Base-by-base conservation (phyloP, 2,797 vertebrate genomes). In the Aselliscus stoliczkanus region DNA sequence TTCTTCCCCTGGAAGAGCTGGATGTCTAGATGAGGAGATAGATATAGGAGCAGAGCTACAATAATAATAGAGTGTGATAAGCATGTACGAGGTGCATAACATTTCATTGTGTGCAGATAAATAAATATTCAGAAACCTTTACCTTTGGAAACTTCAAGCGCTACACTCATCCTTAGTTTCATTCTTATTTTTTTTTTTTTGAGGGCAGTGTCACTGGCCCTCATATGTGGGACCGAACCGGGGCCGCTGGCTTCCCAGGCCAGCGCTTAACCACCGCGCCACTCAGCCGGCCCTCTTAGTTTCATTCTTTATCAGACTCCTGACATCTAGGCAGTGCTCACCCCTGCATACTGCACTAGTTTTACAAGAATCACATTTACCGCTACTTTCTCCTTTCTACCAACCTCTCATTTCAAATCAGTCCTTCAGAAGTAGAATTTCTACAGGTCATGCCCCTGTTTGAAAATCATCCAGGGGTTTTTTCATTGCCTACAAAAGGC, bases 81-180 rank as follows among this genome's bases (percentile, higher is more conserved):
- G 62, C 65, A 42, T 76, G 42, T 82, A 44, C 50, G 13, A 58
- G 65, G 39, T 70, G 44, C 31, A 21, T 83, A 77, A 67, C 52
- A 56, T 2, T 39, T 67, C 69, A 47, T 44, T 52, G 23, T 69
- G 17, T 60, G 52, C 76, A 87, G n/a, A 69, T 82, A 96, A 90
- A 93, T 64, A 87, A 87, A 90, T 62, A 77, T 20, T 84, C 54
- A 93, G 84, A 72, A 42, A n/a, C 44, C 56, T 93, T 94, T 87
- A 31, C 44, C 83, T 89, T 76, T 50, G 88, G 56, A 86, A 86
- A 70, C 18, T 76, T 90, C 6, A 70, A 69, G 62, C 34, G 65
- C 21, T 82, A 27, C 13, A 64, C 31, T 83, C 23, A 70, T 67
- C 31, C 44, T 14, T 92, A 64, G 47, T 44, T 42, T 64, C 47